phyloP scores from a whole-genome alignment of 2,888 invertebrate species.

The Trissolcus japonicus region DNA sequence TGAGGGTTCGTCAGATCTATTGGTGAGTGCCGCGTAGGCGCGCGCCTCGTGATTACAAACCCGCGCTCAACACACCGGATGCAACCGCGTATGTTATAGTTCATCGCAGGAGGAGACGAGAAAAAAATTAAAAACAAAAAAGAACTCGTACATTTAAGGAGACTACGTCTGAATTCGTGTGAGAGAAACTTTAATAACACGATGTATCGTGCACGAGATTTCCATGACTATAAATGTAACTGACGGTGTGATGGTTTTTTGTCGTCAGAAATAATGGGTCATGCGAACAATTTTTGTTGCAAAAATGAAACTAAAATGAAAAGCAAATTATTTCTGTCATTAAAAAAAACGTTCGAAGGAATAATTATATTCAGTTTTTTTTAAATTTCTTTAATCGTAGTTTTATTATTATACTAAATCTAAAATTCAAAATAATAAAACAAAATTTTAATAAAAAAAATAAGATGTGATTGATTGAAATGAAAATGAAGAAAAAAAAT shows the following conservation, averaged over 20 bases:
- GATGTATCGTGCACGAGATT: slow-evolving; percentile 26
- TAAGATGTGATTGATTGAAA: too few relatives aligned
- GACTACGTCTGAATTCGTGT: background rate
- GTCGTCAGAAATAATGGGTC: slow-evolving; percentile 16
- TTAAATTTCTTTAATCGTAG: too few relatives aligned
- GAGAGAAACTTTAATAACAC: slow-evolving; percentile 33
- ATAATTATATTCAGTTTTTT: too few relatives aligned
- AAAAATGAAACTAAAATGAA: too few relatives aligned
- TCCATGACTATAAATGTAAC: slow-evolving; percentile 43
- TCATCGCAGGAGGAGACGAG: background rate
- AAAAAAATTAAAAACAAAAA: too few relatives aligned
- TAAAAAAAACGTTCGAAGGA: too few relatives aligned
- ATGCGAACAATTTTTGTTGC: slow-evolving; percentile 18
- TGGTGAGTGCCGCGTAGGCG: slow-evolving; percentile 37
- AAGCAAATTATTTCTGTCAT: too few relatives aligned
- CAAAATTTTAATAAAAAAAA: too few relatives aligned
- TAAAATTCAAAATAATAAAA: too few relatives aligned
- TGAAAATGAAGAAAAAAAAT: too few relatives aligned
- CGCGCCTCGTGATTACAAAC: slow-evolving; percentile 13
- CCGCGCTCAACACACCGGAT: slow-evolving; percentile 7
- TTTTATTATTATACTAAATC: too few relatives aligned
- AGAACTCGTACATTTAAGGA: too few relatives aligned
- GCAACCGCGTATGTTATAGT: slow-evolving; percentile 10
- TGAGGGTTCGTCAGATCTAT: slow-evolving; percentile 28
- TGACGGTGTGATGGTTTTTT: slow-evolving; percentile 13